Conservation (phyloP, 2,888 invertebrate species). For the Apodemia duryi region DNA sequence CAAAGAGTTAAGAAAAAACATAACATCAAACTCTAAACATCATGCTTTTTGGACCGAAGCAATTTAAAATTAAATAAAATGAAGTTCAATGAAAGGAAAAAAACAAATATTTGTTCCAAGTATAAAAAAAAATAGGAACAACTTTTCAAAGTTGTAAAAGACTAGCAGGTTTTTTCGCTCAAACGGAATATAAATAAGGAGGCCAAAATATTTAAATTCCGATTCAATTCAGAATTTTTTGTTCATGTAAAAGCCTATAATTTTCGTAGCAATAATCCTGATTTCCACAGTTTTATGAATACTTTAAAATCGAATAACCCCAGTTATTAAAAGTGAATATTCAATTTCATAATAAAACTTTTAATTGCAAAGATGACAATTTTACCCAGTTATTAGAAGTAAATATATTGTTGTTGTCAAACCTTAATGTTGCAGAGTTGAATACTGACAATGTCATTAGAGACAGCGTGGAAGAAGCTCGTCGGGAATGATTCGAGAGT, state of each 20-base stretch:
- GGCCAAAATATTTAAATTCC: slow-evolving; percentile 17
- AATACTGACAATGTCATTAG: not conserved
- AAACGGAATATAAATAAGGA: too few species aligned
- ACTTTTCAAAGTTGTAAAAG: slow-evolving; percentile 26
- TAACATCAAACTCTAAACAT: slow-evolving; percentile 20
- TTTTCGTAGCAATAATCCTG: not conserved
- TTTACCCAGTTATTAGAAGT: slow-evolving; percentile 19
- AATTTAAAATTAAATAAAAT: slow-evolving; percentile 17
- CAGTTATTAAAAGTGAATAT: not conserved
- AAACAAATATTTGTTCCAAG: slow-evolving; percentile 17
- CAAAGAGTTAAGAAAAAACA: slow-evolving; percentile 20
- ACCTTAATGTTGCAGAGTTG: slow-evolving; percentile 16
- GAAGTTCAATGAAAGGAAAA: slow-evolving; percentile 18
- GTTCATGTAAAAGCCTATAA: not conserved
- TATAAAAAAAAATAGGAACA: slow-evolving; percentile 24
- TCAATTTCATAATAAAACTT: not conserved
- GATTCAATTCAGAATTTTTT: not conserved
- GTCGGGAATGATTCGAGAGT: slow-evolving; percentile 31
- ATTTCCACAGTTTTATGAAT: not conserved
- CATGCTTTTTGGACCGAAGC: slow-evolving; percentile 25
- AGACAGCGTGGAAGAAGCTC: not conserved
- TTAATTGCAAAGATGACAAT: slow-evolving; percentile 14
- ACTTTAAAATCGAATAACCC: not conserved
- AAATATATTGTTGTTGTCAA: slow-evolving; percentile 4
- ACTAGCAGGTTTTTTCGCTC: slow-evolving; percentile 11